Conservation (phyloP, 1,140 invertebrate genomes). For the Achatina immaculata region DNA sequence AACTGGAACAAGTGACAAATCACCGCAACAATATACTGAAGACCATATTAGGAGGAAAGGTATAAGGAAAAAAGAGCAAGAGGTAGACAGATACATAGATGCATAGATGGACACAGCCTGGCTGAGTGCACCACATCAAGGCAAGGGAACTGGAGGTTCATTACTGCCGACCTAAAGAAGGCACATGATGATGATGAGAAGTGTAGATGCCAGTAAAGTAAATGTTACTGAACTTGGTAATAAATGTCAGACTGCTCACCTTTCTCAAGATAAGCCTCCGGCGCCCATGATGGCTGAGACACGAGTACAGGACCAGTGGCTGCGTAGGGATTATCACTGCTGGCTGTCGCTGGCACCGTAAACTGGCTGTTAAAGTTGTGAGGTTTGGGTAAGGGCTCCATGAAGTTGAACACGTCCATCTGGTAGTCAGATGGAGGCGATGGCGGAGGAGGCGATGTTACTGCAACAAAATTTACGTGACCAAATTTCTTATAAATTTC, state of each 20-base stretch:
- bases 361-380: not conserved
- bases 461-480: slow-evolving; percentile 6
- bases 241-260: not conserved
- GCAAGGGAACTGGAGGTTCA: too few species aligned
- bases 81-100: too few species aligned
- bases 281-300: slow-evolving; percentile 19
- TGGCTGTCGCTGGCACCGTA: not conserved
- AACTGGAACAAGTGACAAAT: too few species aligned
- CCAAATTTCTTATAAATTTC: too few species aligned
- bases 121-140: too few species aligned
- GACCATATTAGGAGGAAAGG: too few species aligned
- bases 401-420: slow-evolving; percentile 1
- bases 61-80: too few species aligned
- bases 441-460: not conserved
- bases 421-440: slow-evolving; percentile 29
- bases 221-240: not conserved
- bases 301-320: slow-evolving; percentile 29
- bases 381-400: not conserved
- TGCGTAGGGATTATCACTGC: slow-evolving; percentile 20
- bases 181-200: too few species aligned
- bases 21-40: too few species aligned
- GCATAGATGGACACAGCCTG: too few species aligned
- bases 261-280: slow-evolving; percentile 31
- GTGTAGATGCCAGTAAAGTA: not conserved
- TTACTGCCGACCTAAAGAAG: too few species aligned